Evolutionary conservation across 1,140 invertebrate genomes (phyloP).

Genomic region (Lethocerus indicus): DNA sequence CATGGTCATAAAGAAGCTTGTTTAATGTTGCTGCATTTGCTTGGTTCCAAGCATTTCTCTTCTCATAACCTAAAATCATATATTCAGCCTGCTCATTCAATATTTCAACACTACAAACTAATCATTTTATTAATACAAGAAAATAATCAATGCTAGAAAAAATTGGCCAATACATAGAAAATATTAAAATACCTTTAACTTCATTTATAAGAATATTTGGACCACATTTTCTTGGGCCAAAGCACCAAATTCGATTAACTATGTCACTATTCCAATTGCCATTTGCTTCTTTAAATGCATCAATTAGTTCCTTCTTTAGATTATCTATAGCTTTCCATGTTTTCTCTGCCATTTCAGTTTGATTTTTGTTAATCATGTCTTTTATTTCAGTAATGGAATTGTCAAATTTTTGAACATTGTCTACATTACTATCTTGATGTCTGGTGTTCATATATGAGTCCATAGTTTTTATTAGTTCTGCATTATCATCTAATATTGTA

Average conservation of each 20-base stretch:
- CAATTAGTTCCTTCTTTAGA: slow-evolving; percentile 45
- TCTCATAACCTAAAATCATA: slow-evolving; percentile 12
- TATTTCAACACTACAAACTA: too few relatives aligned
- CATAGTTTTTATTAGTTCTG: slow-evolving; percentile 36
- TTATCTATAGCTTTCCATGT: slow-evolving; percentile 34
- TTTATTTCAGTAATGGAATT: too few relatives aligned
- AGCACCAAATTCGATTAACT: slow-evolving; percentile 68
- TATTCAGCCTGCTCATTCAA: too few relatives aligned
- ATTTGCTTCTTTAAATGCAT: slow-evolving; percentile 38
- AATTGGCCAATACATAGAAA: too few relatives aligned
- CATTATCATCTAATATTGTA: slow-evolving; percentile 43
- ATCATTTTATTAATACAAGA: too few relatives aligned
- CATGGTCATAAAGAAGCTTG: slow-evolving; percentile 35
- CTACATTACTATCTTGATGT: too few relatives aligned
- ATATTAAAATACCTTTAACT: slow-evolving; percentile 25
- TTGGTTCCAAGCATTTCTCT: slow-evolving; percentile 12
- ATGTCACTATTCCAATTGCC: slow-evolving; percentile 34
- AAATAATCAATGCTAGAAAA: background rate
- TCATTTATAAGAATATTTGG: slow-evolving; percentile 77
- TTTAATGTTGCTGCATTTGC: background rate
- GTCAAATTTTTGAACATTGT: too few relatives aligned
- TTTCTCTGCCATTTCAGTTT: slow-evolving; percentile 20
- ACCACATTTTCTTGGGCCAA: slow-evolving; percentile 77
- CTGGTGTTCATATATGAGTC: slow-evolving; percentile 26
- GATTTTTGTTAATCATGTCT: background rate